phyloP scores from a whole-genome alignment of 2,888 invertebrate genomes.

The Volucella inanis region DNA sequence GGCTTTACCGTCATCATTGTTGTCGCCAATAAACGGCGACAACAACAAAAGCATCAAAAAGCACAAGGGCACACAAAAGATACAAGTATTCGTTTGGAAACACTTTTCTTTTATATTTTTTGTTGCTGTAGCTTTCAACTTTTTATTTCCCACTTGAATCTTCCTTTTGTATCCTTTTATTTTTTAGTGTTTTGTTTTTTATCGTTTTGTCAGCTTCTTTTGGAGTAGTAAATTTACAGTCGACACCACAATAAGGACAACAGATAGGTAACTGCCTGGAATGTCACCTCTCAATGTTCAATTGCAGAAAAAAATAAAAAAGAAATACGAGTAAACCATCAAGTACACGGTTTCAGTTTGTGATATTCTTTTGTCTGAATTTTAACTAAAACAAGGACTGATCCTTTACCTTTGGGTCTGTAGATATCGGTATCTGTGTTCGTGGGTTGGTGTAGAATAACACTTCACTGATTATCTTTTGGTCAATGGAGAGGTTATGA shows the following conservation, averaged over 20 bases:
- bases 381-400: background rate
- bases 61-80: conserved; percentile 50
- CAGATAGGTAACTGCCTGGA: conserved; percentile 58
- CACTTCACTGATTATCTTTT: conserved; percentile 53
- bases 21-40: conserved; percentile 31
- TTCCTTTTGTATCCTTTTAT: conserved; percentile 51
- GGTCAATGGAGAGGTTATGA: conserved; percentile 37
- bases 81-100: conserved; percentile 48
- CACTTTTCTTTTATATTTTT: conserved; percentile 2
- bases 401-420: background rate
- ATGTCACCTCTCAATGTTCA: conserved; percentile 46
- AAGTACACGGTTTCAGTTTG: background rate
- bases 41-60: conserved; percentile 24
- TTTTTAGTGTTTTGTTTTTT: conserved; percentile 1
- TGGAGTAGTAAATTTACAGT: conserved; percentile 63
- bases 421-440: conserved; percentile 9
- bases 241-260: conserved; percentile 56
- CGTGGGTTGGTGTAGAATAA: background rate
- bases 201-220: background rate
- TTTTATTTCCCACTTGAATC: conserved; percentile 45
- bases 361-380: conserved; percentile 55
- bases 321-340: too few relatives aligned
- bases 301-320: conserved; percentile 38
- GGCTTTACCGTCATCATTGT: conserved; percentile 55
- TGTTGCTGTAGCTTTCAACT: too few relatives aligned